Evolutionary conservation across 2,113 vertebrate species (phyloP), one percentile per base, ranked within the genome.

Genomic region (Ageneiosus marmoratus): DNA sequence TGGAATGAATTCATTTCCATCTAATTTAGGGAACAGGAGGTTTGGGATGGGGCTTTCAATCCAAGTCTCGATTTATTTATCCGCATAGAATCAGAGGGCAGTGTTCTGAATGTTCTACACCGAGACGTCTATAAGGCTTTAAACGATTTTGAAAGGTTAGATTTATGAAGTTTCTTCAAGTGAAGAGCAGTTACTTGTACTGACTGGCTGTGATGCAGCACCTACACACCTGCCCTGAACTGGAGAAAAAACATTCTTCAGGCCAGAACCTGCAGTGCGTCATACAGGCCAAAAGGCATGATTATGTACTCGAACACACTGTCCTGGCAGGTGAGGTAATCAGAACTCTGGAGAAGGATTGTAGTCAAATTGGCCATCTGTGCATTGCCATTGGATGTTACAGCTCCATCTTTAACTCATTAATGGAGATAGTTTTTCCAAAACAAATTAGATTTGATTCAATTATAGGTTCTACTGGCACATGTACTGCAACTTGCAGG

Each of bases 1-100:
- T 90, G 87, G 89, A 90, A 89, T 76, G 72, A 79, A 88, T 88
- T 84, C 63, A 89, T 90, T 89, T 88, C 79, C 83, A 88, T 87
- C 73, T 83, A 41, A 82, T 82, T 69, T n/a, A 85, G 88, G 77
- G 88, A 84, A 89, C 87, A 83, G 79, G 75, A 77, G 79, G 53
- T 48, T 70, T 24, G 32, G 78, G 51, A 41, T 44, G 46, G 82
- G 13, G 10, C 67, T 80, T 75, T 50, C 79, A 72, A 78, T 86
- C 27, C 11, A 62, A 48, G 79, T 60, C 86, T 89, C 86, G 50
- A 88, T 90, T 90, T 88, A 73, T 90, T 87, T 81, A 53, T 82
- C 79, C 58, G n/a, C 16, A 69, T 82, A 32, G 50, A 79, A 83
- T 58, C 77, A 41, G 80, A 79, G 83, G 53, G 81, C 44, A 78